Evolutionary conservation across 2,888 invertebrate species (phyloP), one percentile per base, ranked within the genome.

Genomic region (Tenthredo notha): DNA sequence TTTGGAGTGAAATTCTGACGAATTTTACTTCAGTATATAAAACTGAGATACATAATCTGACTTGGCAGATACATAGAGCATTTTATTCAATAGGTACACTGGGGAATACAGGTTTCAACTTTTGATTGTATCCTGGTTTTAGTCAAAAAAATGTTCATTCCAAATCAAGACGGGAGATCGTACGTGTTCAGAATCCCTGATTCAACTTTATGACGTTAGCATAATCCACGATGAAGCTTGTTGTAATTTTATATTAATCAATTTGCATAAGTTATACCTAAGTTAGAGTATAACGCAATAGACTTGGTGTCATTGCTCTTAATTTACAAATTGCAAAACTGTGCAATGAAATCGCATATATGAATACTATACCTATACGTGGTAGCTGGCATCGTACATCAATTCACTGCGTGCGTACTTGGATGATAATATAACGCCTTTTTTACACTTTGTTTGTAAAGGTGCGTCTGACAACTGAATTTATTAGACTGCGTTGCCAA

Each of bases 381-480:
- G 29, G 37, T 18, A 29, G 37, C 72, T 18, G 43, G 21, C 43
- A 43, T 43, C 43, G 74, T 25, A 25, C 12, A 10, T 77, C 50
- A 54, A 15, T 50, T 77, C 47, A 77, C 50, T 50, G 77, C 77
- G 40, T 77, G 77, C 54, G 50, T 33, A 77, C 25, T 54, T 77
- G 15, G 77, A 54, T 29, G 77, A 77, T 33, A 29, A 29, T 77
- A 54, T 54, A 50, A 54, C 47, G 50, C 77, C 77, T 54, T 54
- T 40, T 65, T 80, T 54, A 80, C 25, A 80, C 25, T 80, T 37
- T 80, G 58, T 61, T 61, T 40, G 61, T 65, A 65, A 80, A 80
- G 80, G 80, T 61, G 80, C 80, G 80, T 58, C 80, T n/a, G 61
- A 80, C 80, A 80, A 40, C 58, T 80, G 80, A 80, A 80, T 80